Evolutionary conservation across 2,113 vertebrate species (phyloP), one percentile per base, ranked within the genome.

Genomic region (Monopterus albus): DNA sequence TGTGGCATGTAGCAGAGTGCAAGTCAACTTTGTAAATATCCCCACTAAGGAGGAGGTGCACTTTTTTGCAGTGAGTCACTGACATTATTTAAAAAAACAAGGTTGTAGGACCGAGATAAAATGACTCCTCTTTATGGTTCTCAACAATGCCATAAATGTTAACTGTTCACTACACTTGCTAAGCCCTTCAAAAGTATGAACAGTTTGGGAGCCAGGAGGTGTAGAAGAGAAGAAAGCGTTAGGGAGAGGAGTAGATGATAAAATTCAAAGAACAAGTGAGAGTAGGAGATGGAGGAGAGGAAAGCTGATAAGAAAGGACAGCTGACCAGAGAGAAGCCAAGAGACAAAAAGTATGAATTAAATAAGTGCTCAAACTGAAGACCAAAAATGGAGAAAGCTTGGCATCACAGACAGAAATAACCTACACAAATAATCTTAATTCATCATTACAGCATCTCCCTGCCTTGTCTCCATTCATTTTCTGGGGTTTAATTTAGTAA

Each of bases 41-140:
- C 65, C 68, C 49, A 35, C 59, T 50, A 68, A 61, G 52, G 46
- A 78, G 72, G 50, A 81, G 68, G 61, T 75, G 75, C 36, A 36
- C 58, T 60, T 78, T 58, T 74, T 62, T 51, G 59, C 69, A 38
- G 35, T 79, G 75, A 87, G 40, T 87, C 81, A 62, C 46, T 72
- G 75, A 78, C 79, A 71, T 82, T 78, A 82, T 77, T 59, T 49
- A 79, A 83, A 66, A 69, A 57, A 87, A 66, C 64, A 39, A 61
- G 39, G 61, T 43, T 72, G 63, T 59, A 79, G 74, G 68, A 69
- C 67, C 31, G n/a, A 58, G 61, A 58, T 82, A 64, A 83, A 79
- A 78, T 9, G 53, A 67, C 67, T 46, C n/a, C 3, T 68, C 18
- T 75, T 65, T 72, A 72, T 35, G n/a, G 50, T 73, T 62, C 78